Conservation (phyloP, 1,140 invertebrate genomes). For the Stegodyphus dumicola region DNA sequence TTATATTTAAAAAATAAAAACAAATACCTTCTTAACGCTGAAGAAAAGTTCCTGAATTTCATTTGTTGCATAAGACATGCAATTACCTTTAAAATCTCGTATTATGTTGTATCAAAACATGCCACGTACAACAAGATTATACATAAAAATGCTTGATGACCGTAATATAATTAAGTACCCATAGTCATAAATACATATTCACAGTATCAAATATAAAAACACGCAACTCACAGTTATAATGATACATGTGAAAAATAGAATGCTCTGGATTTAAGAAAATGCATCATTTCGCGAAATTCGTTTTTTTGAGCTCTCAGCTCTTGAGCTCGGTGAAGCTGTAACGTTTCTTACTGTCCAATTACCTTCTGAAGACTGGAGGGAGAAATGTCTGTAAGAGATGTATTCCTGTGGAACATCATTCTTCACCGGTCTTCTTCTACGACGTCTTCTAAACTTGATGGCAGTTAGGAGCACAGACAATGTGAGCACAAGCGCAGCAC, state of each 20-base stretch:
- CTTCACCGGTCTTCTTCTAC: slow-evolving; percentile 73
- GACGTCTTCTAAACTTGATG: slow-evolving; percentile 86
- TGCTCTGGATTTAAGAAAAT: slow-evolving; percentile 13
- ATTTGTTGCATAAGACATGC: too few relatives aligned
- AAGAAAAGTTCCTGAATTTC: too few relatives aligned
- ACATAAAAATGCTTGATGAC: not conserved
- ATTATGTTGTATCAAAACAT: too few relatives aligned
- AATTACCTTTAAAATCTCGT: too few relatives aligned
- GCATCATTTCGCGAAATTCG: slow-evolving; percentile 51
- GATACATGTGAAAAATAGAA: too few relatives aligned
- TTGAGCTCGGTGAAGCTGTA: slow-evolving; percentile 35
- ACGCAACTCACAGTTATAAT: not conserved
- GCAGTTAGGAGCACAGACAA: slow-evolving; percentile 85
- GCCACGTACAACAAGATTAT: not conserved
- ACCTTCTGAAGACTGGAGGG: slow-evolving; percentile 68
- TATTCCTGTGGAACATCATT: slow-evolving; percentile 75
- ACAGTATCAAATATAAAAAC: not conserved
- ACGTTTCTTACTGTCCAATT: slow-evolving; percentile 52
- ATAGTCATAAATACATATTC: not conserved
- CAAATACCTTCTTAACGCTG: too few relatives aligned
- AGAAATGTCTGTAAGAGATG: slow-evolving; percentile 76
- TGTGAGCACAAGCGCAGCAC: slow-evolving; percentile 84
- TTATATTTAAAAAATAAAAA: too few relatives aligned
- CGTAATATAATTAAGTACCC: not conserved
- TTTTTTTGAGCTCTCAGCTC: slow-evolving; percentile 36